Conservation (phyloP, 2,113 vertebrate species). For the Balaeniceps rex region DNA sequence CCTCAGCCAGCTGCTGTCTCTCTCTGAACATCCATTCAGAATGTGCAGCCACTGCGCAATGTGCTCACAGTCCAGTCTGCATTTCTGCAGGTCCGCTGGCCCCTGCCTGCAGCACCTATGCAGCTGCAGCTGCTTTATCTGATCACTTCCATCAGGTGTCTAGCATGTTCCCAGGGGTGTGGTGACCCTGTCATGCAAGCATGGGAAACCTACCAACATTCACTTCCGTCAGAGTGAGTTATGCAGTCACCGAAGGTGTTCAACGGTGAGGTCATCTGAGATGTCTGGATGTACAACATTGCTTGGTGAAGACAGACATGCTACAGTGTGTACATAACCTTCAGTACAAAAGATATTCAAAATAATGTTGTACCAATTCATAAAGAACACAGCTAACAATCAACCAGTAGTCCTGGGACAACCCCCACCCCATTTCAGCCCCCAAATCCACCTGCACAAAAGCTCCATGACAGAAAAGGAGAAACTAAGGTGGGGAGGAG, state of each 20-base stretch:
- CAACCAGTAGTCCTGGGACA: neutral
- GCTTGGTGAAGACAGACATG: neutral
- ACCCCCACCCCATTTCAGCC: neutral
- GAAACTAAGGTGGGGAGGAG: neutral
- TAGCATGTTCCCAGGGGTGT: neutral
- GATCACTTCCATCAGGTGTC: rapidly evolving
- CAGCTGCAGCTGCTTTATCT: neutral
- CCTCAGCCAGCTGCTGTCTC: neutral
- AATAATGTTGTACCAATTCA: neutral
- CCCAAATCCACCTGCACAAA: neutral
- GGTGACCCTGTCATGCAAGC: neutral
- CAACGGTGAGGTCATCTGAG: neutral
- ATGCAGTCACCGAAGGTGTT: neutral
- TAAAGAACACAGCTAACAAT: neutral
- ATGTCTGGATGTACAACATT: neutral
- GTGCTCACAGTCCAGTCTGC: neutral
- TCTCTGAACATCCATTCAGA: neutral
- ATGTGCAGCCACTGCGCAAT: neutral
- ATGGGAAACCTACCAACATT: neutral
- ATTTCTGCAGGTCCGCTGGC: neutral
- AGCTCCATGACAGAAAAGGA: neutral
- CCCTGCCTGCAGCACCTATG: neutral
- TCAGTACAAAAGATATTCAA: neutral
- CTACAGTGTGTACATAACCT: no score
- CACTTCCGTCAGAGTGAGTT: neutral